Evolutionary conservation across 2,888 invertebrate species (phyloP).

Genomic region (Elgonia sp.): DNA sequence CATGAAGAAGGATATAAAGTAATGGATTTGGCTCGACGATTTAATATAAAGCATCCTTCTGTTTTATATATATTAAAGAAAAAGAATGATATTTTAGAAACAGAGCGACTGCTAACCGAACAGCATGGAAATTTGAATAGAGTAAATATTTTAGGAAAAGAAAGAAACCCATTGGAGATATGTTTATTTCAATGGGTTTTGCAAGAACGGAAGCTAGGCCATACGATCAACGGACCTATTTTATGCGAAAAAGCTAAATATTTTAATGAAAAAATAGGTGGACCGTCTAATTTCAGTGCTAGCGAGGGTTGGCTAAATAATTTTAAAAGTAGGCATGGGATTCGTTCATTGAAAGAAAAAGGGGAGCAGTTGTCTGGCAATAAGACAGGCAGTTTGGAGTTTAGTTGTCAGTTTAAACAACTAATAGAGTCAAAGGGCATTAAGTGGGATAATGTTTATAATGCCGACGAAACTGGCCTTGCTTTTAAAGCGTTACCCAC

Average conservation of each 20-base stretch:
- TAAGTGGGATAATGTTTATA: constrained; percentile 1
- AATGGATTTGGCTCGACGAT: neutral
- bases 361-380: neutral
- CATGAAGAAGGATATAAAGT: neutral
- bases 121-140: neutral
- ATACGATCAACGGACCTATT: neutral
- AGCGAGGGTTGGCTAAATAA: neutral
- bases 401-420: neutral
- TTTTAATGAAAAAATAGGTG: neutral
- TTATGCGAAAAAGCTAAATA: neutral
- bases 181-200: neutral
- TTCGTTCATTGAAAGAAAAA: neutral
- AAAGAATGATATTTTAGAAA: neutral
- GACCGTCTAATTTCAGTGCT: neutral
- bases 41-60: neutral
- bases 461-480: neutral
- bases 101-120: neutral
- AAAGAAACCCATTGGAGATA: neutral
- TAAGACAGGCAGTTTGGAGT: neutral
- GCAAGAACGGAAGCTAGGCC: neutral
- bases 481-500: constrained; percentile 1
- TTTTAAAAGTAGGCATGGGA: neutral
- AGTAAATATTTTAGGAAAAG: neutral
- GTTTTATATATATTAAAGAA: neutral
- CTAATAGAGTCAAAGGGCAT: neutral